Conservation (phyloP, 2,797 vertebrate species). For the Neosilurus hyrtlii region DNA sequence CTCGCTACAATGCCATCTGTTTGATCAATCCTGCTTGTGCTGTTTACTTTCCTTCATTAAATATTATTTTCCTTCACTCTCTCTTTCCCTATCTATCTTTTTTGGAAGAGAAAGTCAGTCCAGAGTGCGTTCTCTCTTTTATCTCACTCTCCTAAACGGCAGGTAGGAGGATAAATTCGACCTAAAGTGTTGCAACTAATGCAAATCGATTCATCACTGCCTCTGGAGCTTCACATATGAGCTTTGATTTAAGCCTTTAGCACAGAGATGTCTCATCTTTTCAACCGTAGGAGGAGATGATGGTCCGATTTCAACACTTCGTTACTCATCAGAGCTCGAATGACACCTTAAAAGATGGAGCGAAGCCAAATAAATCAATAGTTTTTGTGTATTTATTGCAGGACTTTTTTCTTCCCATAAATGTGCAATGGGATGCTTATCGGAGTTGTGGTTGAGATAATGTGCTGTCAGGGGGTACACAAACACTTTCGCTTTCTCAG, state of each 20-base stretch:
- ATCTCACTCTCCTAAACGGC: slow-evolving; percentile 22
- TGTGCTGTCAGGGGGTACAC: background rate
- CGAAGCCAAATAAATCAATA: background rate
- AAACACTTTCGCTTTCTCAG: background rate
- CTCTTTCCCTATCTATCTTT: background rate
- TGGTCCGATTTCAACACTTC: background rate
- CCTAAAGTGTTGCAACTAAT: slow-evolving; percentile 38
- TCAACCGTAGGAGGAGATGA: background rate
- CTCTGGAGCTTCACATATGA: slow-evolving; percentile 33
- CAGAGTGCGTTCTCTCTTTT: background rate
- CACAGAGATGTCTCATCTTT: slow-evolving; percentile 28
- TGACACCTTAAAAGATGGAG: background rate
- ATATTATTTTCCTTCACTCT: background rate
- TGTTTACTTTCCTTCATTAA: slow-evolving; percentile 18
- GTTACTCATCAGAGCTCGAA: background rate
- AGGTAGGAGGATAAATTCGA: slow-evolving; percentile 26
- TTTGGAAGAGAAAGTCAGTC: slow-evolving; percentile 21
- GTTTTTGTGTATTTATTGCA: background rate
- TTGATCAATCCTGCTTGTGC: background rate
- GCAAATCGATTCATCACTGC: slow-evolving; percentile 43
- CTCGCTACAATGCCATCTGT: background rate
- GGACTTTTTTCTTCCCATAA: background rate
- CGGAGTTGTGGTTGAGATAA: background rate
- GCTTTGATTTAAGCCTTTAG: slow-evolving; percentile 47
- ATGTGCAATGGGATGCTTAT: background rate